Conservation (phyloP, 2,113 vertebrate species). For the Corydoras maculifer region DNA sequence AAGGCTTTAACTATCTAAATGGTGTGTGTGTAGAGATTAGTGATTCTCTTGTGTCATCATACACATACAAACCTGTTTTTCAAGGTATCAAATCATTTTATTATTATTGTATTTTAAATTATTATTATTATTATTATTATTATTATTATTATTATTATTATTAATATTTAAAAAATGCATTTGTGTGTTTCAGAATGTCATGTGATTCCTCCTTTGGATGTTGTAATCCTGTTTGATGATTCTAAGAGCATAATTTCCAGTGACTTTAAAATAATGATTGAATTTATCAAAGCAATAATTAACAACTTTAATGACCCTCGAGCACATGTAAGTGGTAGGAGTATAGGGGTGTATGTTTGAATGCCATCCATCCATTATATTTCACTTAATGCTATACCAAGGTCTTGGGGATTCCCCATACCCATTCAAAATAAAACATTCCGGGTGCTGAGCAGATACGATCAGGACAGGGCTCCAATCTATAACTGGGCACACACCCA, state of each 20-base stretch:
- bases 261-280: conserved; percentile 62
- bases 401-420: too few species aligned
- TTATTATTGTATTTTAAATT: not conserved
- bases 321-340: conserved; percentile 51
- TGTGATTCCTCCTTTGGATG: conserved; percentile 52
- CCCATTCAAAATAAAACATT: too few species aligned
- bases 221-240: conserved; percentile 64
- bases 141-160: not conserved
- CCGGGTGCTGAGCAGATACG: too few species aligned
- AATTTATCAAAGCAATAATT: conserved; percentile 59
- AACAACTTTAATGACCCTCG: conserved; percentile 45
- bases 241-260: conserved; percentile 37
- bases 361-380: conserved; percentile 9
- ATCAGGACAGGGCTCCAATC: too few species aligned
- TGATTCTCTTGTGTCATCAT: not conserved
- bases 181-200: conserved; percentile 52
- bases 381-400: too few species aligned
- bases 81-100: conserved; percentile 47
- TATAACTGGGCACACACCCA: too few species aligned
- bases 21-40: conserved; percentile 53
- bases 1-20: conserved; percentile 44
- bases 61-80: conserved; percentile 43
- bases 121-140: not conserved
- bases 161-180: not conserved
- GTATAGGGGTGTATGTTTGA: not conserved